Evolutionary conservation across 2,797 vertebrate genomes (phyloP).

Genomic region (Diplodus puntazzo): DNA sequence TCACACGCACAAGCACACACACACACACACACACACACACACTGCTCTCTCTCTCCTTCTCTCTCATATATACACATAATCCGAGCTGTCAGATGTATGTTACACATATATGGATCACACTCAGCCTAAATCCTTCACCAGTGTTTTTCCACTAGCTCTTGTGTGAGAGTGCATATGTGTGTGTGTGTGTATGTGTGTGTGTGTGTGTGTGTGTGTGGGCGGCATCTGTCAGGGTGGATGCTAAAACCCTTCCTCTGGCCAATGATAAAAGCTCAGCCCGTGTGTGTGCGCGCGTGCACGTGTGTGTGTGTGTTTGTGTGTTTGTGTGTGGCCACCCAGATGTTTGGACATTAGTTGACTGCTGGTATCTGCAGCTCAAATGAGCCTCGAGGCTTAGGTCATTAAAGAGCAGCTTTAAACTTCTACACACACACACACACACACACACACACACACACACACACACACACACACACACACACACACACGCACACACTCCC

Average conservation of each 20-base stretch:
- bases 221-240: conserved; percentile 65
- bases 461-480: conserved; percentile 37
- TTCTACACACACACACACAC: conserved; percentile 35
- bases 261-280: conserved; percentile 70
- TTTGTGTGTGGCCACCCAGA: conserved; percentile 53
- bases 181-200: neutral
- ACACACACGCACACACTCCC: conserved; percentile 23
- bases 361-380: conserved; percentile 72
- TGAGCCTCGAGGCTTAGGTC: conserved; percentile 72
- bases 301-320: conserved; percentile 3
- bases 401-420: conserved; percentile 73
- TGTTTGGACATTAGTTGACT: conserved; percentile 75
- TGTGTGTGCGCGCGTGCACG: conserved; percentile 25
- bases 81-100: conserved; percentile 74
- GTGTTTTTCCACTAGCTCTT: conserved; percentile 45
- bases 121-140: conserved; percentile 63
- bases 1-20: conserved; percentile 19
- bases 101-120: conserved; percentile 75
- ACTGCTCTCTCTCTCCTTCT: conserved; percentile 11
- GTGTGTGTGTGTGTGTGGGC: conserved; percentile 49
- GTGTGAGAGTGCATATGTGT: neutral
- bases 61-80: conserved; percentile 74
- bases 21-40: conserved; percentile 20
- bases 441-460: conserved; percentile 28
- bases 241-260: conserved; percentile 73